A percentile compares a stretch with the other conserved stretches of the same genome.
These are phyloP conservation scores for Ctenochaetus hawaiiensis DNA, from an alignment of 2,797 vertebrate species.

Conservation along the genomic window DNA sequence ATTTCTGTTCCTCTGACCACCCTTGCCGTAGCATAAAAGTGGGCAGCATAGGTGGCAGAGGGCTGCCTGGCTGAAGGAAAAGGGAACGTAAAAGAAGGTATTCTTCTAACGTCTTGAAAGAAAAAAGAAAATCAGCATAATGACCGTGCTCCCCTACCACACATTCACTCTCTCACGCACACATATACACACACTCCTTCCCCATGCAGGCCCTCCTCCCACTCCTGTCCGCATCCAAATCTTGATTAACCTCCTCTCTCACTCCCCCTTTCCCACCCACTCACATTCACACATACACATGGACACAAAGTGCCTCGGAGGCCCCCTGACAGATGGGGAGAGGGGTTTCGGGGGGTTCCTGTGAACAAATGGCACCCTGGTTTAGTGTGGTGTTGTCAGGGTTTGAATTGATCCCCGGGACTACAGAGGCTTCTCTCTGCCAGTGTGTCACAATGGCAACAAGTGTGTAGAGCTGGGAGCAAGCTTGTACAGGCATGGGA, in stretches of 20 bases:
- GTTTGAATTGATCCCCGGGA: conserved; percentile 88
- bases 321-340: conserved; percentile 92
- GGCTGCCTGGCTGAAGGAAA: conserved; percentile 79
- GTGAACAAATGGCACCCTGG: conserved; percentile 87
- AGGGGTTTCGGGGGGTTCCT: conserved; percentile 82
- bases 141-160: conserved; percentile 86
- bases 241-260: conserved; percentile 87
- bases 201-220: conserved; percentile 76
- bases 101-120: conserved; percentile 87
- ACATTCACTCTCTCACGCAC: conserved; percentile 81
- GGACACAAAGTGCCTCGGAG: conserved; percentile 86
- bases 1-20: conserved; percentile 87
- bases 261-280: conserved; percentile 84
- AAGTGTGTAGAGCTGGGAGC: conserved; percentile 89
- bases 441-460: conserved; percentile 88
- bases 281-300: conserved; percentile 84
- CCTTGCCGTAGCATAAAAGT: conserved; percentile 87
- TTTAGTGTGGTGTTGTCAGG: conserved; percentile 88
- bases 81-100: conserved; percentile 84
- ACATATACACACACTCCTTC: conserved; percentile 68
- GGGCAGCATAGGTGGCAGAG: conserved; percentile 89
- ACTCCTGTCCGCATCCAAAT: conserved; percentile 84
- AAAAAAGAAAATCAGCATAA: conserved; percentile 90
- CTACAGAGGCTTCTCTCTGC: conserved; percentile 88
- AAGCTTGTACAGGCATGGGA: conserved; percentile 89